These are phyloP conservation scores for Troides oblongomaculatus DNA, from an alignment of 2,888 invertebrate genomes.

Conservation along the genomic window DNA sequence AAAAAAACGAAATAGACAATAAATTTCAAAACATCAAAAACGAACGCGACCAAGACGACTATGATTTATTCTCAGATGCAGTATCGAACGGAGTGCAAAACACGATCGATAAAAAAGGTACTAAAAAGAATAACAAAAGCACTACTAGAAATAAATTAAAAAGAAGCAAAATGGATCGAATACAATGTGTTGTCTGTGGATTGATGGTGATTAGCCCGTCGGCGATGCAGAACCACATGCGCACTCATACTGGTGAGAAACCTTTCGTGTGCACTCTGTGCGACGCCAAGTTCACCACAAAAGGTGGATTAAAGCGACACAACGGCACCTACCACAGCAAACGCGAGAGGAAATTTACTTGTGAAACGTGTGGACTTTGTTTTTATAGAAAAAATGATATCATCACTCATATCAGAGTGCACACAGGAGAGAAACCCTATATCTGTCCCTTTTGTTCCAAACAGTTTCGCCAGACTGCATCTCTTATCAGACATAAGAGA, in stretches of 20 bases:
- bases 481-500: slow-evolving; percentile 65
- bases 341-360: slow-evolving; percentile 61
- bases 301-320: slow-evolving; percentile 62
- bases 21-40: slow-evolving; percentile 44
- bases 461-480: slow-evolving; percentile 61
- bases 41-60: slow-evolving; percentile 39
- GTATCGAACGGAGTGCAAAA: slow-evolving; percentile 12
- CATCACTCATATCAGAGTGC: slow-evolving; percentile 63
- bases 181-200: slow-evolving; percentile 63
- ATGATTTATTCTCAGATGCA: slow-evolving; percentile 27
- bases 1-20: slow-evolving; percentile 34
- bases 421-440: slow-evolving; percentile 67
- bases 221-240: slow-evolving; percentile 62
- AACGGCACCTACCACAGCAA: slow-evolving; percentile 51
- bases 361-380: slow-evolving; percentile 69
- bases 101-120: slow-evolving; percentile 21
- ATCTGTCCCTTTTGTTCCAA: slow-evolving; percentile 59
- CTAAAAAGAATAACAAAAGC: slow-evolving; percentile 35
- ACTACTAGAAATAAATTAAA: slow-evolving; percentile 40
- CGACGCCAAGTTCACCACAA: slow-evolving; percentile 51
- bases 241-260: slow-evolving; percentile 68
- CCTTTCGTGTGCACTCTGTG: slow-evolving; percentile 60
- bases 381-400: slow-evolving; percentile 66
- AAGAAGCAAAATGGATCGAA: slow-evolving; percentile 46
- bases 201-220: slow-evolving; percentile 53